phyloP scores from a whole-genome alignment of 2,888 invertebrate genomes.

The Drosophila peninsularis region DNA sequence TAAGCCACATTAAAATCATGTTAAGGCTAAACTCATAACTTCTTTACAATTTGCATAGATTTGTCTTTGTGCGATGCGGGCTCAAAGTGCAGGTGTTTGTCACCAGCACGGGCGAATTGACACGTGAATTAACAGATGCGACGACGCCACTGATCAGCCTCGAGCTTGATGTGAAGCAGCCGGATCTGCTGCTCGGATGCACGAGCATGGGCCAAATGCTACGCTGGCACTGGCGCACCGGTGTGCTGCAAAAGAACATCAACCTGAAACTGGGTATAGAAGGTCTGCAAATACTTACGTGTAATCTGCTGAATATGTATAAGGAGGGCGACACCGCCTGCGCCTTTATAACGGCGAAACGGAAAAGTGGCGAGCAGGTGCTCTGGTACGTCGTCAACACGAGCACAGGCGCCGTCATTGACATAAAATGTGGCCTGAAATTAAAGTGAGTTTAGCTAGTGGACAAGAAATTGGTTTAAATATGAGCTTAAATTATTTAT shows the following conservation, averaged over 20 bases:
- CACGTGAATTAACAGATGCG: slow-evolving; percentile 86
- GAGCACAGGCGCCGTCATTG: slow-evolving; percentile 40
- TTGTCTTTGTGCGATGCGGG: slow-evolving; percentile 87
- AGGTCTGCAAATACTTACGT: slow-evolving; percentile 54
- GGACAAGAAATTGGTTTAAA: background rate
- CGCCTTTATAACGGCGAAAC: slow-evolving; percentile 74
- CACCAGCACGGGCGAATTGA: slow-evolving; percentile 88
- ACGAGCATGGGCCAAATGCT: slow-evolving; percentile 86
- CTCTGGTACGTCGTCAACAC: slow-evolving; percentile 76
- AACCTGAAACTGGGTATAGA: slow-evolving; percentile 34
- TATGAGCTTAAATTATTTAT: no score
- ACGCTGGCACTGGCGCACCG: slow-evolving; percentile 88
- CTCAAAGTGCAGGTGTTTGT: slow-evolving; percentile 88
- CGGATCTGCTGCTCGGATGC: slow-evolving; percentile 86
- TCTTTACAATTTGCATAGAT: slow-evolving; percentile 84
- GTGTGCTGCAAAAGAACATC: slow-evolving; percentile 82
- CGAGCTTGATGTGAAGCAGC: slow-evolving; percentile 84
- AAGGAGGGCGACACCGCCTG: slow-evolving; percentile 65
- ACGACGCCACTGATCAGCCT: slow-evolving; percentile 86
- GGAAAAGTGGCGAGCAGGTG: slow-evolving; percentile 13
- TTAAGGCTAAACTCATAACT: background rate
- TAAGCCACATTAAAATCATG: background rate
- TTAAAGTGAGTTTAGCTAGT: slow-evolving; percentile 61
- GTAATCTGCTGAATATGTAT: slow-evolving; percentile 75
- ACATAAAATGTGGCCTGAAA: slow-evolving; percentile 46